Evolutionary conservation across 2,797 vertebrate genomes (phyloP).

Genomic region (Chrysocyon brachyurus): DNA sequence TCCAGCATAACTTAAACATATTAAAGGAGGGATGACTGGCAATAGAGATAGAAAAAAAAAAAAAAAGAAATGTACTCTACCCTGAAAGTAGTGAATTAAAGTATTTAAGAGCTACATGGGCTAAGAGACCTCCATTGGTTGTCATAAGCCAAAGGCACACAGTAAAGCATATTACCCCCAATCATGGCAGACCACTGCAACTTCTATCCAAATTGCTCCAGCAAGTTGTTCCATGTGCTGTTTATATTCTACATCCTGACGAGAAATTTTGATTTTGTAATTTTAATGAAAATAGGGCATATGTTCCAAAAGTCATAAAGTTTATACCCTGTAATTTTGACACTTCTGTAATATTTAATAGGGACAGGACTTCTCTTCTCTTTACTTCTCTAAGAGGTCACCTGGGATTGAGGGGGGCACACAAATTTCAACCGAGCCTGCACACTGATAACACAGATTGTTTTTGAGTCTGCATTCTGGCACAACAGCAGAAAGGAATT

Average conservation of each 20-base stretch:
- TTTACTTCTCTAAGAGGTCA: not conserved
- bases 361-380: not conserved
- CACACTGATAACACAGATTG: not conserved
- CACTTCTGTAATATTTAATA: not conserved
- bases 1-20: not conserved
- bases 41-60: not conserved
- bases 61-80: not conserved
- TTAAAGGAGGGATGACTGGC: not conserved
- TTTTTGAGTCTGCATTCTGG: not conserved
- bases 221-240: not conserved
- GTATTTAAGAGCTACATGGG: not conserved
- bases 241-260: not conserved
- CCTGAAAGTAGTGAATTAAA: not conserved
- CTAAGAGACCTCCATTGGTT: not conserved
- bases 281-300: not conserved
- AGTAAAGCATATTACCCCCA: not conserved
- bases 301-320: not conserved
- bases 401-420: not conserved
- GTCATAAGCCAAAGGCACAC: not conserved
- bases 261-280: not conserved
- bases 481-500: not conserved
- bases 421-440: not conserved
- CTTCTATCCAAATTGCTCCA: not conserved
- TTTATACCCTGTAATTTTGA: not conserved
- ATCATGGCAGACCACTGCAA: not conserved